Conservation (phyloP, 2,888 invertebrate species). For the Cantharis lateralis region DNA sequence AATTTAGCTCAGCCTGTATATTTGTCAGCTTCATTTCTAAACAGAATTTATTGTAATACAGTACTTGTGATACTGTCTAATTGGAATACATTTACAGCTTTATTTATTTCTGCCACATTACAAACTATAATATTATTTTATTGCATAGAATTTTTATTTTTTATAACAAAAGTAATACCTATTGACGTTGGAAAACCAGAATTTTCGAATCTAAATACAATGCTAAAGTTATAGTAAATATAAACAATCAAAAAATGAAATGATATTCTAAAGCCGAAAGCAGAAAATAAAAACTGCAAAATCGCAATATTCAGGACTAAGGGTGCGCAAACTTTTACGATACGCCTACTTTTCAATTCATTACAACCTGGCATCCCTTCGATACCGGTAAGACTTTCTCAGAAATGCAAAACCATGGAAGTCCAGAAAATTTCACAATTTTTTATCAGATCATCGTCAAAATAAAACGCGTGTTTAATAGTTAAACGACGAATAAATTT, state of each 20-base stretch:
- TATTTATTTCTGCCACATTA: background rate
- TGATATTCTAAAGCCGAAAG: background rate
- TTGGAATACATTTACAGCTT: background rate
- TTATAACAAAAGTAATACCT: too few species aligned
- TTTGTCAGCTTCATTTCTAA: background rate
- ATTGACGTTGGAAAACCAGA: background rate
- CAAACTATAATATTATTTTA: background rate
- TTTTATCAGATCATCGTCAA: background rate
- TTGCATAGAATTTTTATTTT: background rate
- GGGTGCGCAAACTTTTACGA: background rate
- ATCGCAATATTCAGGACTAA: background rate
- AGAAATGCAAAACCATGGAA: background rate
- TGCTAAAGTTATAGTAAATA: background rate
- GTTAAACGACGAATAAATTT: background rate
- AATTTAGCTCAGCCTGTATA: background rate
- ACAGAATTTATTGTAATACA: background rate
- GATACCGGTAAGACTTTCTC: background rate
- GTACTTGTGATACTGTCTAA: background rate
- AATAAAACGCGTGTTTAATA: background rate
- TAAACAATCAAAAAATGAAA: background rate
- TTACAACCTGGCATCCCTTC: background rate
- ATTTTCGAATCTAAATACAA: background rate
- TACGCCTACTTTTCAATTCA: background rate
- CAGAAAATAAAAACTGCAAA: background rate
- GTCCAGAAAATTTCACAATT: background rate